Conservation (phyloP, 1,140 invertebrate species). For the Dreissena rostriformis region DNA sequence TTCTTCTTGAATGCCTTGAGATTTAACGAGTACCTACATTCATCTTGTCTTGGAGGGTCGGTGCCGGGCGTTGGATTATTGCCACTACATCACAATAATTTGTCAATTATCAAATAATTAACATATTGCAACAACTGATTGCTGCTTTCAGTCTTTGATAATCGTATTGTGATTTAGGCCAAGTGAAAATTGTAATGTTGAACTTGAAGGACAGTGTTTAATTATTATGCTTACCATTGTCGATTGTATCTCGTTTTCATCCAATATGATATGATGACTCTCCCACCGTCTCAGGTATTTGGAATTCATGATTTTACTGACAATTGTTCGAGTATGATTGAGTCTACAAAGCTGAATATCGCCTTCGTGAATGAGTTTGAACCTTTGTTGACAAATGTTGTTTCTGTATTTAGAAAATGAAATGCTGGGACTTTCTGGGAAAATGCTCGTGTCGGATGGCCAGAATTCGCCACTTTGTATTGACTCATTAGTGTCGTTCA, state of each 20-base stretch:
- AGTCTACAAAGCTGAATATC: slow-evolving; percentile 90
- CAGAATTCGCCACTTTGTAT: slow-evolving; percentile 45
- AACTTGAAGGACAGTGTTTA: not conserved
- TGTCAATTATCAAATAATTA: too few species aligned
- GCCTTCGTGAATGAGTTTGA: slow-evolving; percentile 89
- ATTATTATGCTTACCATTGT: slow-evolving; percentile 86
- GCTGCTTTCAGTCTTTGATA: too few species aligned
- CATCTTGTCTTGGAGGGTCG: too few species aligned
- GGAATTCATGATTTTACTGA: slow-evolving; percentile 91
- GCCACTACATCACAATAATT: too few species aligned
- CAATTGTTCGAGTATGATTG: slow-evolving; percentile 90
- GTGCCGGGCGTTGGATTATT: too few species aligned
- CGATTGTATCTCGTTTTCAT: slow-evolving; percentile 87
- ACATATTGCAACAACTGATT: too few species aligned
- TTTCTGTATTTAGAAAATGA: slow-evolving; percentile 54
- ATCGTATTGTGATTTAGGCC: too few species aligned
- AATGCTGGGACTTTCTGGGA: slow-evolving; percentile 14
- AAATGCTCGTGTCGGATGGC: slow-evolving; percentile 24
- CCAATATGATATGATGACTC: slow-evolving; percentile 88
- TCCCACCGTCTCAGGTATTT: slow-evolving; percentile 92
- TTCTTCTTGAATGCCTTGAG: too few species aligned
- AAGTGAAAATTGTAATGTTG: too few species aligned
- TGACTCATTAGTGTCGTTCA: slow-evolving; percentile 48
- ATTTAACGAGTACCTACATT: too few species aligned
- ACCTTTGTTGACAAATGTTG: slow-evolving; percentile 77